Percentiles rank a stretch among this genome's conserved stretches.
Evolutionary conservation across 2,113 vertebrate species (phyloP).

Genomic region (Stegostoma tigrinum): DNA sequence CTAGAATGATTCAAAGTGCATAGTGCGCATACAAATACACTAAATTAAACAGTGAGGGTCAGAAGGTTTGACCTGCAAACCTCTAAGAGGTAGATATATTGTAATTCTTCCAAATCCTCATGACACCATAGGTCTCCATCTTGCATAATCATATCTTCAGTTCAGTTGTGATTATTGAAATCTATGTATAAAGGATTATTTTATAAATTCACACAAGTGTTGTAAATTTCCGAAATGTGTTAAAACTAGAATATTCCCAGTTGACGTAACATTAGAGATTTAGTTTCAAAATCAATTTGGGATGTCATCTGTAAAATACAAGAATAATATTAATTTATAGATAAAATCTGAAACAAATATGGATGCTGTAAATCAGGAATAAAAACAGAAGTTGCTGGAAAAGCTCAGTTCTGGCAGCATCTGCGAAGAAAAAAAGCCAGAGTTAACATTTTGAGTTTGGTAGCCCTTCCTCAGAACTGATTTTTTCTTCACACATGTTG

Average conservation of each 20-base stretch:
- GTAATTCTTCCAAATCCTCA: not conserved
- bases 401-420: too few species aligned
- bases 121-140: not conserved
- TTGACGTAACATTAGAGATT: not conserved
- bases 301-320: not conserved
- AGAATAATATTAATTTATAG: not conserved
- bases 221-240: not conserved
- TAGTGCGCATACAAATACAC: not conserved
- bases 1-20: not conserved
- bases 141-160: not conserved
- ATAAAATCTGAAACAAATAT: too few species aligned
- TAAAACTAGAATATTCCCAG: constrained; percentile 7
- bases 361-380: too few species aligned
- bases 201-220: not conserved
- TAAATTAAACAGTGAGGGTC: not conserved
- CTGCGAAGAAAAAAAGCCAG: too few species aligned
- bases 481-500: too few species aligned
- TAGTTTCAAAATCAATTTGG: constrained; percentile 9
- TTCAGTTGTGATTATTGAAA: not conserved
- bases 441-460: too few species aligned
- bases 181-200: not conserved
- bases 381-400: too few species aligned
- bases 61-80: constrained; percentile 31
- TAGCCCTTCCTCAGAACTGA: too few species aligned
- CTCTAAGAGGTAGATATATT: constrained; percentile 19